Percentiles rank a stretch among this genome's conserved stretches.
Evolutionary conservation across 1,140 invertebrate genomes (phyloP).

Genomic region (Drosophila tsacasi): DNA sequence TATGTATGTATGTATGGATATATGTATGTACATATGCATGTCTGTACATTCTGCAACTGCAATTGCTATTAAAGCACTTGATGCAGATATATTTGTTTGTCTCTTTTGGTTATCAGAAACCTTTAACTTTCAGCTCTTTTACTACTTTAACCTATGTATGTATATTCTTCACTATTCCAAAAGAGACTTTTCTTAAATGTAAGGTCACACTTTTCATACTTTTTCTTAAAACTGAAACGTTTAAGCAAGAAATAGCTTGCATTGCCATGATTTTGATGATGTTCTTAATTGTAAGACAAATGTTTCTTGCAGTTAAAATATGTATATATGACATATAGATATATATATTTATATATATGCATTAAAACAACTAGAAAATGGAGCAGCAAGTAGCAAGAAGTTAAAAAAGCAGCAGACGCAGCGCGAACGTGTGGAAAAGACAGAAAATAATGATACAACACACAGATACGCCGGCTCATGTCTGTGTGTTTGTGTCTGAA

Average conservation of each 20-base stretch:
- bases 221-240: not conserved
- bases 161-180: no score
- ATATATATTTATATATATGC: not conserved
- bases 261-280: not conserved
- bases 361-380: conserved; percentile 23
- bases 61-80: not conserved
- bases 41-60: not conserved
- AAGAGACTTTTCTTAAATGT: not conserved
- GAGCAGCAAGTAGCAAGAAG: conserved; percentile 21
- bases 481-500: conserved; percentile 57
- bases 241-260: not conserved
- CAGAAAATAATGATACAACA: conserved; percentile 42
- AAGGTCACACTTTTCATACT: not conserved
- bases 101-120: not conserved
- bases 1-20: not conserved
- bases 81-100: conserved; percentile 1
- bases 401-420: conserved; percentile 32
- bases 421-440: conserved; percentile 41
- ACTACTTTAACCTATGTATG: not conserved
- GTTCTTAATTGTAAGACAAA: conserved; percentile 17
- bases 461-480: conserved; percentile 8
- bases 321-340: not conserved
- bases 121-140: no score
- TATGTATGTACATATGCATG: not conserved
- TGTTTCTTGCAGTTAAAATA: conserved; percentile 15